Conservation (phyloP, 2,888 invertebrate genomes). For the Halictus quadricinctus region DNA sequence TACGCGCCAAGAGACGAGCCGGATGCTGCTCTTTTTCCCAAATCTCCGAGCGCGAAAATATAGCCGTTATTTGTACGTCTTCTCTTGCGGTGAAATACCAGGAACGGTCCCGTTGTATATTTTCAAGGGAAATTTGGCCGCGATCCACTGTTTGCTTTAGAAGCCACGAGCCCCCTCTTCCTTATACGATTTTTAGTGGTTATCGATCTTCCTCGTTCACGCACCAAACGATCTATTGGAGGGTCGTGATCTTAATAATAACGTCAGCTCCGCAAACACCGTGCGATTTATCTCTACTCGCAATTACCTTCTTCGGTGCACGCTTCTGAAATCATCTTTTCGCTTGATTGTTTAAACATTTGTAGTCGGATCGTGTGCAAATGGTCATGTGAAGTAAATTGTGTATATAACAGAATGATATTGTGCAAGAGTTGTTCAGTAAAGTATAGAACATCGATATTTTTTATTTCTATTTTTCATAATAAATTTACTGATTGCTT, state of each 20-base stretch:
- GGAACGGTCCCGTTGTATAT: not conserved
- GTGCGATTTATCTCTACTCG: not conserved
- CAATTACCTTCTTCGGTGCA: not conserved
- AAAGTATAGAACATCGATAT: too few species aligned
- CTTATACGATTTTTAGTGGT: not conserved
- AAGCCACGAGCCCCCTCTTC: not conserved
- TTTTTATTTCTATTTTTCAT: not conserved
- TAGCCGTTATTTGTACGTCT: not conserved
- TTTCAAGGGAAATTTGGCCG: slow-evolving; percentile 3
- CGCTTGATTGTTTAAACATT: not conserved
- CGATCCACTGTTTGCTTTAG: not conserved
- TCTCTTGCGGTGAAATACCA: not conserved
- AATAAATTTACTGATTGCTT: not conserved
- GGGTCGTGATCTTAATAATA: not conserved
- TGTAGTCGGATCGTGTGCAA: not conserved
- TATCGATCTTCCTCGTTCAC: slow-evolving; percentile 1
- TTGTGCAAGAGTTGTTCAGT: too few species aligned
- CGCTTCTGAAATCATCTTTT: not conserved
- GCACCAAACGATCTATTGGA: not conserved
- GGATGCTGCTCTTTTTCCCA: not conserved
- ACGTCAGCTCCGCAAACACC: not conserved
- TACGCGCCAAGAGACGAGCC: not conserved
- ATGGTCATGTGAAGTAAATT: not conserved
- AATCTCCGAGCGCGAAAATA: slow-evolving; percentile 8
- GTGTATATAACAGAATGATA: not conserved